A percentile compares a stretch with the other conserved stretches of the same genome.
These are phyloP conservation scores for Clarias pachynema DNA, from an alignment of 2,797 vertebrate genomes.

Conservation along the genomic window DNA sequence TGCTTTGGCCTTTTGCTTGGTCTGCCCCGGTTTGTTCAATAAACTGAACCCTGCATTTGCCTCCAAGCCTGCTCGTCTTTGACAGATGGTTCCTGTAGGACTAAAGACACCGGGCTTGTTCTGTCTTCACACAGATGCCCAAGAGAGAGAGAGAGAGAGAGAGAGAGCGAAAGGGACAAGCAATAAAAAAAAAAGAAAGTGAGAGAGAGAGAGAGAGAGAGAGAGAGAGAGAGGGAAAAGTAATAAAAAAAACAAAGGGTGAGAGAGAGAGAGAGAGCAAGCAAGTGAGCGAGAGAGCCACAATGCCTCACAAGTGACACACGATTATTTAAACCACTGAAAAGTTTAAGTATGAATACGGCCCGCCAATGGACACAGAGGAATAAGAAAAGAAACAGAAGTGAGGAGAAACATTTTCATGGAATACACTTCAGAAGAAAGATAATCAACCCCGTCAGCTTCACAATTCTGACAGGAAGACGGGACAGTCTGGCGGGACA, in stretches of 20 bases:
- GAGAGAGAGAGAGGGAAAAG: slow-evolving; percentile 32
- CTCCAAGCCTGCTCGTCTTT: background rate
- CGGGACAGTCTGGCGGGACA: background rate
- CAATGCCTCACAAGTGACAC: background rate
- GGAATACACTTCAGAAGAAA: background rate
- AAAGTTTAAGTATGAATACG: background rate
- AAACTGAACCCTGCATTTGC: slow-evolving; percentile 19
- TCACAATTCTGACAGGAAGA: background rate
- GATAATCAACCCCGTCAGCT: too few species aligned
- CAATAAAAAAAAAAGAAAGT: too few species aligned
- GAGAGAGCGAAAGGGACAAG: background rate
- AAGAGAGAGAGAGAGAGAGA: slow-evolving; percentile 15
- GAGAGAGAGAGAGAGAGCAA: slow-evolving; percentile 22
- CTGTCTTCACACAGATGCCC: background rate
- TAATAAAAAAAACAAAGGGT: slow-evolving; percentile 1
- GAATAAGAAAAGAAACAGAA: background rate
- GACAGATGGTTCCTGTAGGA: slow-evolving; percentile 5
- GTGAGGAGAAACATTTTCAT: background rate
- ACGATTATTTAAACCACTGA: background rate
- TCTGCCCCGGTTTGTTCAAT: slow-evolving; percentile 16
- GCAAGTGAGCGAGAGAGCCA: background rate
- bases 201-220: background rate
- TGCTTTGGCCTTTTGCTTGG: background rate
- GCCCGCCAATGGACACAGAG: background rate
- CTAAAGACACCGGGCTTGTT: background rate